Evolutionary conservation across 1,140 invertebrate genomes (phyloP), one percentile per base, ranked within the genome.

Genomic region (Kradibia gibbosae): DNA sequence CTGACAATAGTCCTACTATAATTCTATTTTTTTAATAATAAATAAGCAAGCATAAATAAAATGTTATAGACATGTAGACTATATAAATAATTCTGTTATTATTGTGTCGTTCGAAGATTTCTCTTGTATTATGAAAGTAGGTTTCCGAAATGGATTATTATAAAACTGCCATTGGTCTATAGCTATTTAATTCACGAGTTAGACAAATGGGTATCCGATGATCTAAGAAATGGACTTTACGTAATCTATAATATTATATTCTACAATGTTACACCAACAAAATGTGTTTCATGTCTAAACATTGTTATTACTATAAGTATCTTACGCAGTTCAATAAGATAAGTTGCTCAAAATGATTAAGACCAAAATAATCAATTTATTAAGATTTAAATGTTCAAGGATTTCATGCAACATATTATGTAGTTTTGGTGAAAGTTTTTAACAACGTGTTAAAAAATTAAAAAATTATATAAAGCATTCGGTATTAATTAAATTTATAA

Each of bases 21-120:
- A n/a, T n/a, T n/a, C n/a, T n/a, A n/a, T n/a, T n/a, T n/a, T n/a
- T n/a, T n/a, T n/a, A n/a, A n/a, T n/a, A n/a, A n/a, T n/a, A n/a
- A n/a, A n/a, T n/a, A n/a, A n/a, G n/a, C 13, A 25, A 65, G 31
- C 10, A 36, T 36, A 65, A 65, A 36, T 65, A 65, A 65, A 65
- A 36, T 36, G 31, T 65, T 13, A 65, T 11, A 55, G 55, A 78
- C 28, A 15, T 39, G 71, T 39, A 71, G 0, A 42, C 60, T 67
- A 34, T 65, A 36, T 57, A 78, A 78, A 31, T 55, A 55, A 71
- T 55, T 8, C 50, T 10, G n/a, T 34, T 39, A 20, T 48, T 25
- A 80, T 80, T 72, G 48, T 55, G 42, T 73, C n/a, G 77, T 53
- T 71, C 42, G 70, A 80, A 80, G 70, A 80, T 80, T 73, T 80